Base-by-base conservation (phyloP, 2,888 invertebrate genomes). In the Carpatolechia fugitivella region DNA sequence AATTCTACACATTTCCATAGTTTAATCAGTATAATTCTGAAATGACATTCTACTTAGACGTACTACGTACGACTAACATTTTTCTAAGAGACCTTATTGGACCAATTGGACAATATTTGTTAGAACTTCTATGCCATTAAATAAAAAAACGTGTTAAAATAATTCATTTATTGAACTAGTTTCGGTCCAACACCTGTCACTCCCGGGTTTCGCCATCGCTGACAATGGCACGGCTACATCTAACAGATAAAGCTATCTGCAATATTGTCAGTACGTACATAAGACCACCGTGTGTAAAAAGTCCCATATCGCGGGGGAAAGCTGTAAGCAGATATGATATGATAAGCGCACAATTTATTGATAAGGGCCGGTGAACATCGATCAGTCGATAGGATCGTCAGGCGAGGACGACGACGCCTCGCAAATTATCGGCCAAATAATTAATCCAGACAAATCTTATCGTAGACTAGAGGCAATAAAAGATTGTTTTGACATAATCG, bases 341-440 rank as follows among this genome's bases (percentile, higher is more conserved):
- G 90, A 89, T 90, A 90, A 89, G 73, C 78, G 75, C 73, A 84
- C 78, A 82, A 86, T 85, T 83, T 88, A 88, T 87, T 86, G 89
- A 89, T 90, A 90, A 89, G 76, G 74, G 64, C 70, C 74, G 72
- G 74, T 78, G 79, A 77, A 72, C 85, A 88, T 89, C 86, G 88
- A 90, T 89, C 86, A 88, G 85, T 85, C 74, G 85, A 80, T 80
- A 80, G 69, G 69, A 80, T 80, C 77, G 78, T 68, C 75, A 62
- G 58, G 49, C 64, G 69, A 58, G 67, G 63, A 61, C 63, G 63
- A 61, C 63, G 65, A 62, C 61, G 66, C 55, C 62, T 61, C 61
- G 62, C 68, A 63, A 62, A 63, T 63, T 64, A 69, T 71, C 69
- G 60, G 56, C 46, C 18, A 58, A 66, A 68, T 66, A 69, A 69